Conservation (phyloP, 92 coral and sea anemone genomes). For the Diadumene lineata region DNA sequence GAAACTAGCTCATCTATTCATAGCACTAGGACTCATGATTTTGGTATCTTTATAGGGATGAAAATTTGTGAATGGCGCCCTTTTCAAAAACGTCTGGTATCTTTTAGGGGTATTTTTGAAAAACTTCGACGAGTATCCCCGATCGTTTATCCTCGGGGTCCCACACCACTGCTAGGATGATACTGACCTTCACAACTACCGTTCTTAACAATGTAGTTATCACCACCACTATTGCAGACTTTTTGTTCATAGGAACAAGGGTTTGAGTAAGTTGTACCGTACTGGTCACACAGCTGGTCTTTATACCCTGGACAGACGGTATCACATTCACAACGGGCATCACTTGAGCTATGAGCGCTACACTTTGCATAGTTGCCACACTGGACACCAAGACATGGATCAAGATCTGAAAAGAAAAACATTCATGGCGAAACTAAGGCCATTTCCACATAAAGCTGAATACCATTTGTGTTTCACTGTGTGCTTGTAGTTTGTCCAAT, state of each 20-base stretch:
- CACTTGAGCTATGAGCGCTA: conserved; percentile 23
- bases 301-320: conserved; percentile 30
- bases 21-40: too few relatives aligned
- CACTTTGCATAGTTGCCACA: conserved; percentile 54
- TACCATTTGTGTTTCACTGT: too few relatives aligned
- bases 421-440: too few relatives aligned
- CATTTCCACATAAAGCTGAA: too few relatives aligned
- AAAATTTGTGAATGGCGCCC: too few relatives aligned
- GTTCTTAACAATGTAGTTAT: conserved; percentile 16
- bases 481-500: too few relatives aligned
- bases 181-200: conserved; percentile 71
- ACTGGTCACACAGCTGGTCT: conserved; percentile 39
- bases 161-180: background rate
- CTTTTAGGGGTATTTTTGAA: too few relatives aligned
- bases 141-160: too few relatives aligned
- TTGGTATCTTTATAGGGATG: too few relatives aligned
- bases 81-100: too few relatives aligned
- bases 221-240: conserved; percentile 34
- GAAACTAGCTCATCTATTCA: too few relatives aligned
- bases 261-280: conserved; percentile 55
- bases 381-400: conserved; percentile 54
- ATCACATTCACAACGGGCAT: conserved; percentile 55
- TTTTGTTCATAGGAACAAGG: conserved; percentile 46
- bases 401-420: conserved; percentile 49
- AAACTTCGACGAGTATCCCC: too few relatives aligned